Conservation (phyloP, 2,888 invertebrate species). For the Arge pagana region DNA sequence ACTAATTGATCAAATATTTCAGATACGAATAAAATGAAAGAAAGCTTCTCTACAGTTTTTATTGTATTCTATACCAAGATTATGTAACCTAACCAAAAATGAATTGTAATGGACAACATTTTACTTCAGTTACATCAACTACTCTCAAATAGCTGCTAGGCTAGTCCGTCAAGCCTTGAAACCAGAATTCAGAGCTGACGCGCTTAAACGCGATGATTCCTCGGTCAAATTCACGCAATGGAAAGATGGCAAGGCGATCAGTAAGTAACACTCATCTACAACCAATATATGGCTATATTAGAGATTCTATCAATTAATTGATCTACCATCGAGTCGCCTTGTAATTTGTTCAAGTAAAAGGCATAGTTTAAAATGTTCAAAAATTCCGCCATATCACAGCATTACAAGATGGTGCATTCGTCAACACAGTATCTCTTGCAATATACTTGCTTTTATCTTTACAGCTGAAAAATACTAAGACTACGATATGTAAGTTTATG, state of each 20-base stretch:
- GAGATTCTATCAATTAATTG: no score
- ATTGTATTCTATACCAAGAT: neutral
- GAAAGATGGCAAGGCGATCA: conserved; percentile 85
- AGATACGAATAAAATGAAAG: neutral
- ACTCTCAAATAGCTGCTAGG: conserved; percentile 90
- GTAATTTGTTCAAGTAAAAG: no score
- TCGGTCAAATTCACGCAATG: conserved; percentile 84
- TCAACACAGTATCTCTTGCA: no score
- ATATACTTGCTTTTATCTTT: conserved; percentile 33
- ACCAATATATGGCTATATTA: no score
- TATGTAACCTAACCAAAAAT: conserved; percentile 25
- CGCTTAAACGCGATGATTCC: conserved; percentile 74
- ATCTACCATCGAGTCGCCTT: no score
- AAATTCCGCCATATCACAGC: no score
- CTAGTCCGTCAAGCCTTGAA: conserved; percentile 81
- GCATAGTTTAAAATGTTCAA: no score
- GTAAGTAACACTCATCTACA: conserved; percentile 74
- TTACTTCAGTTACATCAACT: conserved; percentile 87
- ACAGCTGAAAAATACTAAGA: conserved; percentile 41
- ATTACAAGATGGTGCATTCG: no score
- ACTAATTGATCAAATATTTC: conserved; percentile 1
- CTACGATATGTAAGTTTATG: conserved; percentile 31
- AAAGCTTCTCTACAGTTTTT: conserved; percentile 7
- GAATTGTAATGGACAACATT: neutral
- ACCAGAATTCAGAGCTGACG: conserved; percentile 73